Conservation (phyloP, 2,113 vertebrate genomes). For the Oryzias javanicus region DNA sequence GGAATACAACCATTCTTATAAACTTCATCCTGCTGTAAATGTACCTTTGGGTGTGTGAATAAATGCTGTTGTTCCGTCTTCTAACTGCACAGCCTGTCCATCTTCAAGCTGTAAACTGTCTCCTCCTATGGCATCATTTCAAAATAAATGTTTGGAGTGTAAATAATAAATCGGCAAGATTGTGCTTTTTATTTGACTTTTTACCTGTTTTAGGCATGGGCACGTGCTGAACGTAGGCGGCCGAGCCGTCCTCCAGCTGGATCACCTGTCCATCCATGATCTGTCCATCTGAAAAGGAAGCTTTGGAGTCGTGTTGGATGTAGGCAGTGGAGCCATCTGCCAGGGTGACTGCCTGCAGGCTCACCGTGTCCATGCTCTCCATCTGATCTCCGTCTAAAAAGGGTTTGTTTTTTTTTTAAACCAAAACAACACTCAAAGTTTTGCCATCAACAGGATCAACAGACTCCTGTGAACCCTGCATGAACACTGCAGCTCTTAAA, state of each 20-base stretch:
- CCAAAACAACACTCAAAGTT: background rate
- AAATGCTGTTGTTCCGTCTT: slow-evolving; percentile 96
- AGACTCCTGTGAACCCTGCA: background rate
- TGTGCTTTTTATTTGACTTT: background rate
- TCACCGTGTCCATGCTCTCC: slow-evolving; percentile 95
- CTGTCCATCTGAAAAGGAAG: slow-evolving; percentile 86
- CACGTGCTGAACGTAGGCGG: slow-evolving; percentile 95
- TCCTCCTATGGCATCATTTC: slow-evolving; percentile 69
- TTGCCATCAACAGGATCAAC: background rate
- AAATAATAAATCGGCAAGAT: no score
- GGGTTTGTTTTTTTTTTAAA: background rate
- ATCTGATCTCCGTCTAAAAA: slow-evolving; percentile 90
- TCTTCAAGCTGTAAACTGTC: slow-evolving; percentile 94
- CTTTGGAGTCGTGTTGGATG: slow-evolving; percentile 93
- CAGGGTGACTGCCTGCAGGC: slow-evolving; percentile 95
- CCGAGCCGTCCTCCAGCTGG: slow-evolving; percentile 95
- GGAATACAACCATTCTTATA: no score
- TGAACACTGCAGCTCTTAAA: no score
- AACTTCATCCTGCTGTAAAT: background rate
- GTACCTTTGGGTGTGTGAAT: slow-evolving; percentile 97
- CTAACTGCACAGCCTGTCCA: slow-evolving; percentile 94
- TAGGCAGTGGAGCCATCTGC: slow-evolving; percentile 96
- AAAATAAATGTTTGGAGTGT: background rate
- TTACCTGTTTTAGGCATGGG: slow-evolving; percentile 91
- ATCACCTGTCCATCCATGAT: slow-evolving; percentile 98